Conservation (phyloP, 1,140 invertebrate genomes). For the Leptinotarsa undecemlineata region DNA sequence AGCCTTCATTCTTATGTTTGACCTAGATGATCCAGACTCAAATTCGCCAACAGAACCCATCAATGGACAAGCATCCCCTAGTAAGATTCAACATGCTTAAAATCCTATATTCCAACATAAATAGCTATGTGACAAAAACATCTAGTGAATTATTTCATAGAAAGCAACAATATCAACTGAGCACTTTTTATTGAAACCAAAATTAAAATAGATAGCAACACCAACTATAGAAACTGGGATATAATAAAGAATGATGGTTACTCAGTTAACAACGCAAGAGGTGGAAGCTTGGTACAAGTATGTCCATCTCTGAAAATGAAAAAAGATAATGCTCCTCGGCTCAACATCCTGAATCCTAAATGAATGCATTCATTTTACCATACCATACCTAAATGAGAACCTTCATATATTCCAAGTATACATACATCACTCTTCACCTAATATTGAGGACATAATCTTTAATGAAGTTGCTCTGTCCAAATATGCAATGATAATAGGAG, state of each 20-base stretch:
- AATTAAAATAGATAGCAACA: not conserved
- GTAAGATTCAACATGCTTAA: not conserved
- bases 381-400: not conserved
- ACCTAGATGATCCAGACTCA: constrained; percentile 10
- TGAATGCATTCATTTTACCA: not conserved
- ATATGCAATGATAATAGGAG: constrained; percentile 24
- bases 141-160: not conserved
- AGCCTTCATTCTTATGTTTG: constrained; percentile 22
- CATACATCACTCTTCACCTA: not conserved
- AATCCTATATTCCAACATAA: not conserved
- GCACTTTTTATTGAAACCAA: not conserved
- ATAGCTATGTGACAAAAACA: not conserved
- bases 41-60: constrained; percentile 18
- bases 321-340: not conserved
- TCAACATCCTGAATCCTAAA: not conserved
- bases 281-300: not conserved
- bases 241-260: not conserved
- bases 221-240: not conserved
- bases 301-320: not conserved
- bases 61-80: not conserved
- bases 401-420: not conserved
- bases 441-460: constrained; percentile 17
- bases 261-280: not conserved
- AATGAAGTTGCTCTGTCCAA: constrained; percentile 17
- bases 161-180: not conserved